Percentiles rank a stretch among this genome's conserved stretches.
Conservation (phyloP, 2,113 vertebrate species). For the Anser brachyrhynchus region DNA sequence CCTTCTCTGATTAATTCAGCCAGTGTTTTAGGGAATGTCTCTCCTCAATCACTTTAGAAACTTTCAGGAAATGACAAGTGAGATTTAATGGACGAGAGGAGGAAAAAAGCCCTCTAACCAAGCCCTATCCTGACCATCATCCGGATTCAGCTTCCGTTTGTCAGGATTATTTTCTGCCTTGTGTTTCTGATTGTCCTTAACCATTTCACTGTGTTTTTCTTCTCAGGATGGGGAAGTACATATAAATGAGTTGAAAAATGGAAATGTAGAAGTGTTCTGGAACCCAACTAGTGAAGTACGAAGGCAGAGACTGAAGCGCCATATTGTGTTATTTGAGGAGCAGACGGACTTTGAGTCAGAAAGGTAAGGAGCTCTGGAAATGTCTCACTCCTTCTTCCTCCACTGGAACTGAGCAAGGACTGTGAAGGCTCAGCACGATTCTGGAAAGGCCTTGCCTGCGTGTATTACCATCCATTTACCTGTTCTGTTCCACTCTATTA, state of each 20-base stretch:
- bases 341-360: conserved; percentile 92
- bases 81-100: background rate
- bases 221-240: conserved; percentile 91
- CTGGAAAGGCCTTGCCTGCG: background rate
- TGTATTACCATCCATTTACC: background rate
- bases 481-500: background rate
- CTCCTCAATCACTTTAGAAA: background rate
- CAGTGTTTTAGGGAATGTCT: background rate
- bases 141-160: background rate
- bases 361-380: conserved; percentile 75
- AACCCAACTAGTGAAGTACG: conserved; percentile 85
- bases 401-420: background rate
- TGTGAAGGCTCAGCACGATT: background rate
- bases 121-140: background rate
- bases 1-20: background rate
- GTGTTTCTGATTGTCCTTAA: background rate
- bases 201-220: background rate
- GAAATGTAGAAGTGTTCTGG: conserved; percentile 85
- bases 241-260: conserved; percentile 82
- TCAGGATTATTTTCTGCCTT: background rate
- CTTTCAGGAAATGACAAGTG: background rate
- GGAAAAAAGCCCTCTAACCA: background rate
- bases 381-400: background rate
- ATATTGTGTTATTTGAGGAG: conserved; percentile 86
- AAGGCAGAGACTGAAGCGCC: conserved; percentile 84